Conservation (phyloP, 2,113 vertebrate species). For the Centropus unirufus region DNA sequence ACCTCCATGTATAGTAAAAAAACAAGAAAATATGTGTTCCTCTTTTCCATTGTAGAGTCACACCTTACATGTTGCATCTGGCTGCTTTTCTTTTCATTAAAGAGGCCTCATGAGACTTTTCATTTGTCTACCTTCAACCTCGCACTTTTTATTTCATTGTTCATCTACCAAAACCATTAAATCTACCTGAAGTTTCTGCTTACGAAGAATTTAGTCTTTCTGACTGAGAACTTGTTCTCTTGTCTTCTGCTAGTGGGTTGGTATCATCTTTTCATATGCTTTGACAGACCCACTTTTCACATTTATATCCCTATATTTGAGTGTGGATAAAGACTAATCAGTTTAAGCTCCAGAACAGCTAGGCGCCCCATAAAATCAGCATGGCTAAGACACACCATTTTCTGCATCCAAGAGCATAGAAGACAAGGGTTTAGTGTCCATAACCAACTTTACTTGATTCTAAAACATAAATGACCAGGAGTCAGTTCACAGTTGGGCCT, state of each 20-base stretch:
- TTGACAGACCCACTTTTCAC: neutral
- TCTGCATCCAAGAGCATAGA: neutral
- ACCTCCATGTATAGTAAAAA: neutral
- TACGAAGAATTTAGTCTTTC: neutral
- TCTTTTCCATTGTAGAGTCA: neutral
- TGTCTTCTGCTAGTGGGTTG: neutral
- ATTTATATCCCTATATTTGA: neutral
- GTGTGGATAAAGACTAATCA: neutral
- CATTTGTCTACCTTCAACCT: neutral
- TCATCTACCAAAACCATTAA: neutral
- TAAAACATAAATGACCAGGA: neutral
- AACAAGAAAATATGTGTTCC: neutral
- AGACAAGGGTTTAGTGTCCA: neutral
- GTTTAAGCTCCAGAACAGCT: neutral
- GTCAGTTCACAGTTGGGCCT: neutral
- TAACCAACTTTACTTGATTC: neutral
- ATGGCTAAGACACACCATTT: neutral
- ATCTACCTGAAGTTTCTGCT: neutral
- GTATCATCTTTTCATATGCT: rapidly evolving
- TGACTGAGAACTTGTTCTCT: neutral
- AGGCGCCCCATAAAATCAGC: neutral
- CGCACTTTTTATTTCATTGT: neutral
- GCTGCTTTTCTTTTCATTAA: neutral
- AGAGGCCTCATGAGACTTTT: neutral
- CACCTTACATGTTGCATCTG: neutral